Evolutionary conservation across 2,113 vertebrate species (phyloP), one percentile per base, ranked within the genome.

Genomic region (Paradoxurus hermaphroditus): DNA sequence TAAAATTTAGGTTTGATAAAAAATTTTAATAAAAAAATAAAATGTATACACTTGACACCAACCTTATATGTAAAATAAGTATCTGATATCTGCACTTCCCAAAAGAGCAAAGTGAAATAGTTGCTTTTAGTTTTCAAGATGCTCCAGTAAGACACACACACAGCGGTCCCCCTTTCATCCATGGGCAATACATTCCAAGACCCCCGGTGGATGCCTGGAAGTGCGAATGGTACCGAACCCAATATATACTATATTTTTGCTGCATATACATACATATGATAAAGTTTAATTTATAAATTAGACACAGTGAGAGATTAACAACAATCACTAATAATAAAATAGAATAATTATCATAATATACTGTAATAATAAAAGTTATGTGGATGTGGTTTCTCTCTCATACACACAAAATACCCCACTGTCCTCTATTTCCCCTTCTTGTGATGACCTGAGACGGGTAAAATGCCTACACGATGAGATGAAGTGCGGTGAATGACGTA

Each of bases 41-140:
- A 86, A 72, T 53, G 4, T 44, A 11, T 44, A 72, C 23, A 7
- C 14, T 75, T 51, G 46, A 86, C 46, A 49, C 19, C 49, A 78
- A 82, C 5, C n/a, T 77, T 87, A 13, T 59, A 82, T 41, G 56
- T 81, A 70, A 89, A 95, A 29, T 53, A 95, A 88, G 14, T 27
- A 77, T 87, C 46, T 84, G 36, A 49, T 86, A 77, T 81, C 46
- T 16, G 3, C n/a, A 65, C 41, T 39, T 34, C 84, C 36, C 12
- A 75, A 77, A 96, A 92, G 25, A 63, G 29, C 16, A 36, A 94
- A 84, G 31, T 85, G 34, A 93, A 92, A 59, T 3, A 44, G 27
- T 16, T 78, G 23, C 53, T 65, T 83, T 90, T 39, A 46, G 36
- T 96, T 93, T 96, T 94, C 46, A 94, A 98, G 92, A 44, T 39